These are phyloP conservation scores for Callimorpha dominula DNA, from an alignment of 2,888 invertebrate species.

Conservation along the genomic window DNA sequence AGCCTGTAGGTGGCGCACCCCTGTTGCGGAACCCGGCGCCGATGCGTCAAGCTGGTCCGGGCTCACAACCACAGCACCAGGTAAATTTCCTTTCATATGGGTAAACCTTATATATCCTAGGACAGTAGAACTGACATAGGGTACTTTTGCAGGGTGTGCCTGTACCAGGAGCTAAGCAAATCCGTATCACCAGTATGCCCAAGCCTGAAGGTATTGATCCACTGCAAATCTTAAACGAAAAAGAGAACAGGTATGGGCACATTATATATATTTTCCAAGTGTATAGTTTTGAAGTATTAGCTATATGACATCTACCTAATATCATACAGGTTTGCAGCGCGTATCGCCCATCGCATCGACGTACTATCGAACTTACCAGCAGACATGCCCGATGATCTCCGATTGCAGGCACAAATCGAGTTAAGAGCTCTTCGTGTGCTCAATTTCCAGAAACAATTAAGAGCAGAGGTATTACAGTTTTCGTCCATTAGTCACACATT, in stretches of 20 bases:
- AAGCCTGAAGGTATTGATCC: slow-evolving; percentile 98
- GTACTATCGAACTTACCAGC: slow-evolving; percentile 95
- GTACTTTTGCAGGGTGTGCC: slow-evolving; percentile 66
- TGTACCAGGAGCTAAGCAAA: slow-evolving; percentile 90
- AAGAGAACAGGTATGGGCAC: slow-evolving; percentile 94
- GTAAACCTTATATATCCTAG: background rate
- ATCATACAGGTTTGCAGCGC: slow-evolving; percentile 91
- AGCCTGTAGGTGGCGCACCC: slow-evolving; percentile 74
- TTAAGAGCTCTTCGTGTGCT: slow-evolving; percentile 96
- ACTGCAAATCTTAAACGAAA: slow-evolving; percentile 95
- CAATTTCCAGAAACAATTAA: slow-evolving; percentile 97
- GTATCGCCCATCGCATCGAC: slow-evolving; percentile 97
- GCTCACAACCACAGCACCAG: slow-evolving; percentile 69
- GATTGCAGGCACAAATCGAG: slow-evolving; percentile 98
- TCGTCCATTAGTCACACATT: background rate
- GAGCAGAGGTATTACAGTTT: slow-evolving; percentile 89
- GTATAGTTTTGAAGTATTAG: background rate
- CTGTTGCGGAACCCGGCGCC: slow-evolving; percentile 72
- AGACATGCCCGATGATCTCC: slow-evolving; percentile 96
- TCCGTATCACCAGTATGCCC: slow-evolving; percentile 95
- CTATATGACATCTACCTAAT: background rate
- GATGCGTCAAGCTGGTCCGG: slow-evolving; percentile 62
- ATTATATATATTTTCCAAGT: background rate
- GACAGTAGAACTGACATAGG: background rate
- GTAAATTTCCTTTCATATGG: slow-evolving; percentile 41